A percentile compares a stretch with the other conserved stretches of the same genome.
phyloP scores from a whole-genome alignment of 2,113 vertebrate species.

The Electrona antarctica region DNA sequence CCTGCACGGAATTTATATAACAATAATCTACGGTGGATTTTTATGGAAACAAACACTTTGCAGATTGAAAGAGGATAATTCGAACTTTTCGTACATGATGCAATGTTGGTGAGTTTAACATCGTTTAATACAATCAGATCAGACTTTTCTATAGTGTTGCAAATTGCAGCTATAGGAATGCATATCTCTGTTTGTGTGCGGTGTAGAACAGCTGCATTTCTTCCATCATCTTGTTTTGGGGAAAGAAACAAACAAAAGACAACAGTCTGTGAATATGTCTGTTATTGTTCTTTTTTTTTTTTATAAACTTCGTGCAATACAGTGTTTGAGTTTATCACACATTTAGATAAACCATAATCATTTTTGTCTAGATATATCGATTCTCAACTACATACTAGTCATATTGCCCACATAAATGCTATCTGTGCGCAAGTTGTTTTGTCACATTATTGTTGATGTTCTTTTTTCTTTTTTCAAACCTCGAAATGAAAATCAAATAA shows the following conservation, averaged over 20 bases:
- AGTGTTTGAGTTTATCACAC: constrained; percentile 83
- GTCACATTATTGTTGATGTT: constrained; percentile 51
- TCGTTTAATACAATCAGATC: too few species aligned
- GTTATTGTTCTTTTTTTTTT: constrained; percentile 68
- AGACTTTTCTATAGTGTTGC: too few species aligned
- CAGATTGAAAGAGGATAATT: too few species aligned
- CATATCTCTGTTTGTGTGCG: too few species aligned
- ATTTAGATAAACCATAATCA: constrained; percentile 82
- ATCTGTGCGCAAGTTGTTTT: constrained; percentile 73
- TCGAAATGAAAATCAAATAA: constrained; percentile 36
- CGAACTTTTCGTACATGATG: too few species aligned
- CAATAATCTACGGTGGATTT: too few species aligned
- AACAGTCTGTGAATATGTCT: constrained; percentile 67
- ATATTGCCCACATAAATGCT: constrained; percentile 82
- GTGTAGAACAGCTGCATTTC: neutral
- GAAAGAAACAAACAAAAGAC: constrained; percentile 62
- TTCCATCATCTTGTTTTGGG: neutral
- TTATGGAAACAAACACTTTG: too few species aligned
- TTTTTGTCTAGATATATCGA: constrained; percentile 76
- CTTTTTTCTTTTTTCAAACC: constrained; percentile 23
- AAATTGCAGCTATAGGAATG: too few species aligned
- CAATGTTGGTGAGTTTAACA: too few species aligned
- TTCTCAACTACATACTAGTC: constrained; percentile 81
- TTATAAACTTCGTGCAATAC: constrained; percentile 85
- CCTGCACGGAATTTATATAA: too few species aligned